These are phyloP conservation scores for Electrona antarctica DNA, from an alignment of 2,113 vertebrate species.

Conservation along the genomic window DNA sequence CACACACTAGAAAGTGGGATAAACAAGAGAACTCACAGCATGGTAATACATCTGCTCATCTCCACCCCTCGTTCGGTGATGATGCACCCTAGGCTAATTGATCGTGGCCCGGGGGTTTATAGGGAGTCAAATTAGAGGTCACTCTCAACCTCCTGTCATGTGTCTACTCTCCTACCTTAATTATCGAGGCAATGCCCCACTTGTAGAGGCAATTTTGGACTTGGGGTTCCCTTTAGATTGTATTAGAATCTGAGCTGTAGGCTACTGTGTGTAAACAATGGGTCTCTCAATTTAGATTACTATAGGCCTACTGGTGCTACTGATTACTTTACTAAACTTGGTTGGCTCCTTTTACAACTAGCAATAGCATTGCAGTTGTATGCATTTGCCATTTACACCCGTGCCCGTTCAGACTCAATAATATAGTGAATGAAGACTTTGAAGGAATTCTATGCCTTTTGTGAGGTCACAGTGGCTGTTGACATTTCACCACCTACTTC, in stretches of 20 bases:
- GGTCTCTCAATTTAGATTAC: too few species aligned
- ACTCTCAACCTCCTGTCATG: slow-evolving; percentile 7
- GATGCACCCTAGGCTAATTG: background rate
- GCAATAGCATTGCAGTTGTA: too few species aligned
- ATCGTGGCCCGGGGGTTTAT: background rate
- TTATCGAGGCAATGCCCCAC: slow-evolving; percentile 29
- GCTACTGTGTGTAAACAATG: slow-evolving; percentile 37
- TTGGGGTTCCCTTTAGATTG: slow-evolving; percentile 44
- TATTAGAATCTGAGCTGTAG: background rate
- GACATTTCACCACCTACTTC: too few species aligned
- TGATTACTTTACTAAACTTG: too few species aligned
- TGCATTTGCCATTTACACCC: too few species aligned
- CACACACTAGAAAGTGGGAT: slow-evolving; percentile 16
- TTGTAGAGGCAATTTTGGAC: slow-evolving; percentile 43
- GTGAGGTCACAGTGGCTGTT: too few species aligned
- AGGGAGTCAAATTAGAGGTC: slow-evolving; percentile 4
- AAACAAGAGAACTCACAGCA: slow-evolving; percentile 1
- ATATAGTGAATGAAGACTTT: too few species aligned
- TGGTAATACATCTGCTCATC: background rate
- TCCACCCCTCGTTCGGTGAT: slow-evolving; percentile 12
- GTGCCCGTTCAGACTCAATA: too few species aligned
- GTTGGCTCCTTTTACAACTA: too few species aligned
- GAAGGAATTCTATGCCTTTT: too few species aligned
- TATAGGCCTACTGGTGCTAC: too few species aligned
- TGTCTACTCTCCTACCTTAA: slow-evolving; percentile 16